Percentiles rank a stretch among this genome's conserved stretches.
Evolutionary conservation across 2,888 invertebrate genomes (phyloP).

Genomic region (Xestia sexstrigata): DNA sequence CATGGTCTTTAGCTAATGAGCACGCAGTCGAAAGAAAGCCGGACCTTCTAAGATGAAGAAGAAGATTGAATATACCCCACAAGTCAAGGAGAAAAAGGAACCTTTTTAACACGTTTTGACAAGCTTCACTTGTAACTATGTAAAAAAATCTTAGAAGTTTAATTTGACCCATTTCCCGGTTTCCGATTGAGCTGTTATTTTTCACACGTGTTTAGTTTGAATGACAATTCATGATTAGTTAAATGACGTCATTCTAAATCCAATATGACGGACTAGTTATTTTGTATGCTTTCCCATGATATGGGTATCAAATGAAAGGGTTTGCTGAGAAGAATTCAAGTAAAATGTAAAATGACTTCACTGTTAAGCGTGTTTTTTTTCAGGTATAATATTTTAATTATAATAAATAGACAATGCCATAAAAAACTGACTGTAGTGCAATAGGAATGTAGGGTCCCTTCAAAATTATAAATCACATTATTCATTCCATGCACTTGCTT

Average conservation of each 20-base stretch:
- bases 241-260: not conserved
- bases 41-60: not conserved
- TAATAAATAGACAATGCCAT: too few species aligned
- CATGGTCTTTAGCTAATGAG: slow-evolving; percentile 28
- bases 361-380: too few species aligned
- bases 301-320: not conserved
- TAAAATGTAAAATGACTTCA: not conserved
- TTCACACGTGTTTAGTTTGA: not conserved
- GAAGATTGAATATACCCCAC: not conserved
- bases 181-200: not conserved
- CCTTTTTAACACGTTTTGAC: not conserved
- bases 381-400: too few species aligned
- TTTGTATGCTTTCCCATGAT: not conserved
- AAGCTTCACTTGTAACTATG: not conserved
- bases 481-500: slow-evolving; percentile 8
- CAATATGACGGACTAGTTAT: not conserved
- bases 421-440: too few species aligned
- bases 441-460: too few species aligned
- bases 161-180: not conserved
- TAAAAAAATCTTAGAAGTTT: not conserved
- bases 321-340: not conserved
- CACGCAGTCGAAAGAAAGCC: slow-evolving; percentile 29
- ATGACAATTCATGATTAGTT: not conserved
- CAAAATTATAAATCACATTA: too few species aligned
- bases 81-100: not conserved